These are phyloP conservation scores for Dipodomys stephensi DNA, from an alignment of 2,113 vertebrate genomes.

Conservation along the genomic window DNA sequence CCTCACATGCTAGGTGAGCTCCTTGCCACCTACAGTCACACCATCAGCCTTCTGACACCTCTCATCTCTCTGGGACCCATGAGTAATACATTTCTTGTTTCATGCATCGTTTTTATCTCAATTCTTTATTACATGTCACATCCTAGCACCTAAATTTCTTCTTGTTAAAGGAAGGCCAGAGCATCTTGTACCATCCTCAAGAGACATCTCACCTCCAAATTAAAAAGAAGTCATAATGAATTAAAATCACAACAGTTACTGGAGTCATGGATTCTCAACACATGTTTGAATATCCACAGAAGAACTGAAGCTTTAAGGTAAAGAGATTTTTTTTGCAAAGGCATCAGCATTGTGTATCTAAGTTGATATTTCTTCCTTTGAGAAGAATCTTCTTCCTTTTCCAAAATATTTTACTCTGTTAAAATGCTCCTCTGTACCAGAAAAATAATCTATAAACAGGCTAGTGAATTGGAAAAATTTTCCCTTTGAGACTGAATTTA, in stretches of 20 bases:
- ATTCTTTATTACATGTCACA: not conserved
- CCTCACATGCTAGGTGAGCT: not conserved
- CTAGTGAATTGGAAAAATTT: not conserved
- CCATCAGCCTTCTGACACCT: not conserved
- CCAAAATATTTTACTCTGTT: conserved; percentile 60
- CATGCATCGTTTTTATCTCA: not conserved
- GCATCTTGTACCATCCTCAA: not conserved
- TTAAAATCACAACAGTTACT: not conserved
- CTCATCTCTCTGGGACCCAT: not conserved
- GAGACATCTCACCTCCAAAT: not conserved
- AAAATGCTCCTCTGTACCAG: conserved; percentile 44
- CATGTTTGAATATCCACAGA: not conserved
- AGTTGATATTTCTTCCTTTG: conserved; percentile 32
- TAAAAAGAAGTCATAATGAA: conserved; percentile 5
- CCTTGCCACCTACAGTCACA: not conserved
- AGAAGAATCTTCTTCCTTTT: conserved; percentile 31
- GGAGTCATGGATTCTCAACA: conserved; percentile 37
- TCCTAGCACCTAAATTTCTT: not conserved
- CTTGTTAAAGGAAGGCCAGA: not conserved
- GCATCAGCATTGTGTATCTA: conserved; percentile 6
- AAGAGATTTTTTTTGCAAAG: not conserved
- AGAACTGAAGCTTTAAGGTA: not conserved
- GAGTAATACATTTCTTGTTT: not conserved
- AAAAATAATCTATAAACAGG: conserved; percentile 40
- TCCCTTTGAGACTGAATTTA: conserved; percentile 39